Evolutionary conservation across 2,888 invertebrate species (phyloP).

Genomic region (Stenolophus ochropezus): DNA sequence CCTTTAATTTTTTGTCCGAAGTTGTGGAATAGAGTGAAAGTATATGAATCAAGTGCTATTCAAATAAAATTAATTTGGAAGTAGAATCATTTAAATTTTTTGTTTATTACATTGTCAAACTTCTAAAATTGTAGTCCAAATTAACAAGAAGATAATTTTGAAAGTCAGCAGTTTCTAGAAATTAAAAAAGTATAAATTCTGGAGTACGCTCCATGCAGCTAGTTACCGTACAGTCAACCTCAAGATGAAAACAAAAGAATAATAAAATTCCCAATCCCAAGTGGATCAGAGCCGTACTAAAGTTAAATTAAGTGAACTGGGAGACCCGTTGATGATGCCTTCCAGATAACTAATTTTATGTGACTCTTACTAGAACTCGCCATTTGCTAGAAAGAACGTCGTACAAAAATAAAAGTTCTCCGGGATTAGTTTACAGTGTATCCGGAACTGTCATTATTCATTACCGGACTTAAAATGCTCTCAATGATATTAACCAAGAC

Average conservation of each 20-base stretch:
- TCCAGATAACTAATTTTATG: constrained; percentile 57
- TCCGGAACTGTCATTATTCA: constrained; percentile 44
- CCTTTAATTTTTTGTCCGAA: too few relatives aligned
- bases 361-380: constrained; percentile 3
- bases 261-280: constrained; percentile 51
- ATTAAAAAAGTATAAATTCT: background rate
- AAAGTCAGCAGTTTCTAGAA: background rate
- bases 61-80: too few relatives aligned
- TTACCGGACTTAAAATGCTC: constrained; percentile 42
- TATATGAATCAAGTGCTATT: too few relatives aligned
- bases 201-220: background rate
- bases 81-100: too few relatives aligned
- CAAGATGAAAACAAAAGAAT: constrained; percentile 46
- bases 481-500: constrained; percentile 23
- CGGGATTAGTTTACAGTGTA: constrained; percentile 51
- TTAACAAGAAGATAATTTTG: background rate
- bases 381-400: background rate
- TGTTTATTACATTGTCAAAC: too few relatives aligned
- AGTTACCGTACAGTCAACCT: constrained; percentile 4
- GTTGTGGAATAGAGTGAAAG: too few relatives aligned
- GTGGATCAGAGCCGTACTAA: constrained; percentile 30
- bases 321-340: constrained; percentile 33
- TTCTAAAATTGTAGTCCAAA: background rate
- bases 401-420: constrained; percentile 22
- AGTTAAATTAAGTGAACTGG: constrained; percentile 55